Conservation (phyloP, 2,113 vertebrate genomes). For the Merops nubicus region DNA sequence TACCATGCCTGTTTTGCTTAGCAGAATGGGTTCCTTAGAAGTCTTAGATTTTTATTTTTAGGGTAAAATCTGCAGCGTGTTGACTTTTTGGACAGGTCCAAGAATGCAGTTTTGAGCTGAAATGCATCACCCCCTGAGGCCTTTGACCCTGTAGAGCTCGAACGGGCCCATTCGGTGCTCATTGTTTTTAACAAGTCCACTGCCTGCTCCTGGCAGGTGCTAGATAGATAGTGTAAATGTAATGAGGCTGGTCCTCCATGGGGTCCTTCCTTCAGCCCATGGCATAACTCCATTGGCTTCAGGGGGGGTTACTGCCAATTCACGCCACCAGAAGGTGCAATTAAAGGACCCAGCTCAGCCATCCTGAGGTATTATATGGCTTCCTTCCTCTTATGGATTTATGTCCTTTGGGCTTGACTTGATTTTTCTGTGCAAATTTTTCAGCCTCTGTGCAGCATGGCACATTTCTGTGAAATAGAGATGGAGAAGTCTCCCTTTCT, state of each 20-base stretch:
- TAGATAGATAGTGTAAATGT: not conserved
- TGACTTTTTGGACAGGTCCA: not conserved
- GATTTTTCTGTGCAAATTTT: not conserved
- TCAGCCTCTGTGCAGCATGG: not conserved
- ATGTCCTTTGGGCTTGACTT: not conserved
- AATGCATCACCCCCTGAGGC: not conserved
- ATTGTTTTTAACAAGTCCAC: not conserved
- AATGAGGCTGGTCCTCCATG: not conserved
- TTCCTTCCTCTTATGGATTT: not conserved
- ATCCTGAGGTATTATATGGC: not conserved
- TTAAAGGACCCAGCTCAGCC: not conserved
- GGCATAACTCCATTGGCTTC: not conserved
- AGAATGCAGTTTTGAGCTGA: not conserved
- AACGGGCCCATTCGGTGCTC: not conserved
- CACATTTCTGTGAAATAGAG: not conserved
- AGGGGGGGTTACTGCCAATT: not conserved
- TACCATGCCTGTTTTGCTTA: accelerated
- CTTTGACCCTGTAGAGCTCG: not conserved
- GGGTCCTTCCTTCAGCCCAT: not conserved
- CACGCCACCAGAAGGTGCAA: not conserved
- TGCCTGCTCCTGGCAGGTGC: not conserved
- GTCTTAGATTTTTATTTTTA: not conserved
- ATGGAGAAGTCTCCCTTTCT: not conserved
- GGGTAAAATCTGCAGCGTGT: accelerated
- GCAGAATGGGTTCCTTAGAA: not conserved